phyloP scores from a whole-genome alignment of 2,888 invertebrate genomes.

The Orthosia gracilis region DNA sequence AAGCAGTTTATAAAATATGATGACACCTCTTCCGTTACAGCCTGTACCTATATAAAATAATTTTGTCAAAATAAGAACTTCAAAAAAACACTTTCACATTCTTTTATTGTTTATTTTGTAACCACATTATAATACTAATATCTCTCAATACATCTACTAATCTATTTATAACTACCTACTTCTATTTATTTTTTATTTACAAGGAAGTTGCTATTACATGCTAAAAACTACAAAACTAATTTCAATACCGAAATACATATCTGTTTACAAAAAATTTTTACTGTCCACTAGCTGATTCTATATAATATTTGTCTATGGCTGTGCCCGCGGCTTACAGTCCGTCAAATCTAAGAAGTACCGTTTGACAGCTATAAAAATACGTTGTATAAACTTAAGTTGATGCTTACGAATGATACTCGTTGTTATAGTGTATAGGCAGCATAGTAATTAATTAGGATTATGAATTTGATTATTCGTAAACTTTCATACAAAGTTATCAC shows the following conservation, averaged over 20 bases:
- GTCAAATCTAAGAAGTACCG: too few species aligned
- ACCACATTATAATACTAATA: slow-evolving; percentile 20
- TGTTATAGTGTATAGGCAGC: too few species aligned
- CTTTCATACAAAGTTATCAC: too few species aligned
- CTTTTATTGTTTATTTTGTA: slow-evolving; percentile 50
- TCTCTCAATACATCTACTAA: slow-evolving; percentile 6
- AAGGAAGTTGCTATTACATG: slow-evolving; percentile 32
- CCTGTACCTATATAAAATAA: background rate
- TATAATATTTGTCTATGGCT: too few species aligned
- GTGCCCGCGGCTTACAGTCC: too few species aligned
- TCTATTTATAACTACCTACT: background rate
- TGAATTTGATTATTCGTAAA: too few species aligned
- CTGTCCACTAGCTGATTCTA: slow-evolving; percentile 27
- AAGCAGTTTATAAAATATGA: too few species aligned
- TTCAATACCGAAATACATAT: slow-evolving; percentile 56
- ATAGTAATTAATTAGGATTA: too few species aligned
- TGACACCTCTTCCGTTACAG: too few species aligned
- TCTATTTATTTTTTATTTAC: slow-evolving; percentile 46
- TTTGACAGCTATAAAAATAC: too few species aligned
- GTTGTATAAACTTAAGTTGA: too few species aligned
- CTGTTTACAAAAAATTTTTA: slow-evolving; percentile 39
- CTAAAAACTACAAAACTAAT: slow-evolving; percentile 20
- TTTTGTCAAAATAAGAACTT: background rate
- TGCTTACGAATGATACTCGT: too few species aligned
- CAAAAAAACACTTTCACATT: slow-evolving; percentile 53